phyloP scores from a whole-genome alignment of 1,140 invertebrate species.

The Lepidurus packardi region DNA sequence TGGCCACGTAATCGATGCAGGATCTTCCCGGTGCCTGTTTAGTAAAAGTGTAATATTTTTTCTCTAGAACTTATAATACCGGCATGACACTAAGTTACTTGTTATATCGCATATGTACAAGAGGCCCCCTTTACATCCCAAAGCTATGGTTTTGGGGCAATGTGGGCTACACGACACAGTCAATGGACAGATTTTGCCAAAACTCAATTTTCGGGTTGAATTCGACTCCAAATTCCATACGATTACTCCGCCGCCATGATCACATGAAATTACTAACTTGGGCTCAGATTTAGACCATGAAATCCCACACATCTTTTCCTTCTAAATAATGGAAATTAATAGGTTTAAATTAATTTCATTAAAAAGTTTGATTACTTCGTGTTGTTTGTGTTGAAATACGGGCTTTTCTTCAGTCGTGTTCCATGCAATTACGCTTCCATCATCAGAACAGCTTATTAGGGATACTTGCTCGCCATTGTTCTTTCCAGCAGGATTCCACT shows the following conservation, averaged over 20 bases:
- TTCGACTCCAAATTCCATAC: constrained; percentile 59
- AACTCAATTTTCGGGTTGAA: constrained; percentile 46
- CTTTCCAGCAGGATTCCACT: background rate
- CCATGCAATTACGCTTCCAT: background rate
- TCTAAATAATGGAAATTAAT: background rate
- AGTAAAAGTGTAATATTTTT: constrained; percentile 24
- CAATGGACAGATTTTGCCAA: constrained; percentile 50
- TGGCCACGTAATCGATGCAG: constrained; percentile 62
- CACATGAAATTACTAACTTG: constrained; percentile 53
- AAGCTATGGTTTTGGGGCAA: constrained; percentile 52
- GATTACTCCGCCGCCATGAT: constrained; percentile 53
- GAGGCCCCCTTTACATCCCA: constrained; percentile 61
- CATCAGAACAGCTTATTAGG: background rate
- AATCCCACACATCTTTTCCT: constrained; percentile 27
- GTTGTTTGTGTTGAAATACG: constrained; percentile 1
- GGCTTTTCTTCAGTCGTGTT: background rate
- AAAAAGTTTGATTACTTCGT: background rate
- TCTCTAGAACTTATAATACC: background rate
- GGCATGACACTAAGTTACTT: constrained; percentile 42
- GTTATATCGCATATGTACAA: constrained; percentile 55
- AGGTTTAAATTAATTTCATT: background rate
- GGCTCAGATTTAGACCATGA: constrained; percentile 51
- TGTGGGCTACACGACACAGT: constrained; percentile 58
- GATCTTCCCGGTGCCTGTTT: constrained; percentile 51
- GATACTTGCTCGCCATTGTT: background rate